These are phyloP conservation scores for Cotesia glomerata DNA, from an alignment of 1,140 invertebrate genomes.

Conservation along the genomic window DNA sequence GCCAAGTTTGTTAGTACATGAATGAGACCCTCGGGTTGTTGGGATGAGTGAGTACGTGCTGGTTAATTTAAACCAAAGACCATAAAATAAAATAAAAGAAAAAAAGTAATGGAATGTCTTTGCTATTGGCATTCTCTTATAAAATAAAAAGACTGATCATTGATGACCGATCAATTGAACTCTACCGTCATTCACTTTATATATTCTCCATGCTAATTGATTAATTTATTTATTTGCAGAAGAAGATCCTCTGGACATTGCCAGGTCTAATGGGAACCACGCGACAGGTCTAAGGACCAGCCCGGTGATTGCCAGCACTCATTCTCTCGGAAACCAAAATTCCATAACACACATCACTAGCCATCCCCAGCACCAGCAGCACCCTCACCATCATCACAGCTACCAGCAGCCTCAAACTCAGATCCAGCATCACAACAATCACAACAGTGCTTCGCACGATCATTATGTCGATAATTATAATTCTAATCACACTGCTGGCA, in stretches of 20 bases:
- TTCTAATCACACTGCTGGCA: constrained; percentile 47
- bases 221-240: constrained; percentile 49
- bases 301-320: constrained; percentile 49
- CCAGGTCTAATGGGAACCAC: constrained; percentile 52
- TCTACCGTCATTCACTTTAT: background rate
- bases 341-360: constrained; percentile 27
- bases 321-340: constrained; percentile 42
- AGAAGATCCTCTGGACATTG: constrained; percentile 56
- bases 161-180: background rate
- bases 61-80: constrained; percentile 49
- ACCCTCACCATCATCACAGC: constrained; percentile 35
- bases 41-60: constrained; percentile 53
- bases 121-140: background rate
- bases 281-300: constrained; percentile 42
- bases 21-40: constrained; percentile 47
- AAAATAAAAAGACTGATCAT: background rate
- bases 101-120: constrained; percentile 9
- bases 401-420: constrained; percentile 20
- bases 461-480: constrained; percentile 58
- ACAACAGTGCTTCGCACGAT: constrained; percentile 53
- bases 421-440: constrained; percentile 46
- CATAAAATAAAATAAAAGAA: background rate
- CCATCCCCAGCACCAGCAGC: constrained; percentile 37
- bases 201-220: background rate
- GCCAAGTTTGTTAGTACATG: constrained; percentile 53